Evolutionary conservation across 2,113 vertebrate genomes (phyloP).

Genomic region (Psilopsiagon aurifrons): DNA sequence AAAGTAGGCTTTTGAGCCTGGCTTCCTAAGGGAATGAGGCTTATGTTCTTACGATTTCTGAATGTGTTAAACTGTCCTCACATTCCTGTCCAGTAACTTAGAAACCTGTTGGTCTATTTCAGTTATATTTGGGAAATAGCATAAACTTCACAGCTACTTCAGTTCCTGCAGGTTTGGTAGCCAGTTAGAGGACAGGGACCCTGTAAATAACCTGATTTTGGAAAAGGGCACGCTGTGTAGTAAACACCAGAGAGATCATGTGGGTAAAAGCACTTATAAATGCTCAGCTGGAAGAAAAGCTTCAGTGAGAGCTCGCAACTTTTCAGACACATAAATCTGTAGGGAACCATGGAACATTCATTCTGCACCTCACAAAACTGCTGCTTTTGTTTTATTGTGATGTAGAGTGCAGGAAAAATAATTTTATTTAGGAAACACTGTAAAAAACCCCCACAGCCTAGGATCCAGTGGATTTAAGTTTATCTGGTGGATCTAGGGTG

Average conservation of each 20-base stretch:
- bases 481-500: not conserved
- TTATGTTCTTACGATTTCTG: not conserved
- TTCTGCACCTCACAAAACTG: not conserved
- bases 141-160: not conserved
- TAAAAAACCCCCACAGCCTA: not conserved
- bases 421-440: not conserved
- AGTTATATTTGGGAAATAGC: not conserved
- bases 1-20: not conserved
- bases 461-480: not conserved
- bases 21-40: not conserved
- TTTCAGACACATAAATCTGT: not conserved
- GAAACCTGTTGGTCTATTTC: not conserved
- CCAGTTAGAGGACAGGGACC: not conserved
- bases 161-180: not conserved
- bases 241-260: not conserved
- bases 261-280: not conserved
- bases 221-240: not conserved
- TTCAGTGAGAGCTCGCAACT: not conserved
- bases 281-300: not conserved
- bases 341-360: not conserved
- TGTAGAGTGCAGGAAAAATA: not conserved
- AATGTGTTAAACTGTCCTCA: not conserved
- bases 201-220: not conserved
- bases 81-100: not conserved
- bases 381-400: not conserved